phyloP scores from a whole-genome alignment of 2,113 vertebrate species.

The Laticauda laticaudata region DNA sequence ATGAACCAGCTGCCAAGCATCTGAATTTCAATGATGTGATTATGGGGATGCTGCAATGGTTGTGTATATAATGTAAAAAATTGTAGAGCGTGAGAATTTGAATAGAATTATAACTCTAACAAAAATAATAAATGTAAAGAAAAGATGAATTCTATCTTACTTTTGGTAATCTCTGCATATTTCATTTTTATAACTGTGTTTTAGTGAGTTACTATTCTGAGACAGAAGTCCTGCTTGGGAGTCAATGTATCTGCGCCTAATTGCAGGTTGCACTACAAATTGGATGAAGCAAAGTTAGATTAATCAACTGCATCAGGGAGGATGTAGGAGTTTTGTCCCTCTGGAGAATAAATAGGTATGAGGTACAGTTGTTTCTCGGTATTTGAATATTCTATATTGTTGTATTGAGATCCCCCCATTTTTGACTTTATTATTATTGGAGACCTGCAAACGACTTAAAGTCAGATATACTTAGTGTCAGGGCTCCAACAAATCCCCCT shows the following conservation, averaged over 20 bases:
- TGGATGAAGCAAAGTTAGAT: background rate
- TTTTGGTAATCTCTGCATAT: background rate
- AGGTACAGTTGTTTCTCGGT: background rate
- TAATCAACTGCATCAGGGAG: background rate
- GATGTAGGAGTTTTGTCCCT: background rate
- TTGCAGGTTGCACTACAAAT: background rate
- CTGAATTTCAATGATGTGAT: too few species aligned
- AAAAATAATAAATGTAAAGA: background rate
- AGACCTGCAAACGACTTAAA: background rate
- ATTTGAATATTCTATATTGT: background rate
- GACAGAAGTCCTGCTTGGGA: background rate
- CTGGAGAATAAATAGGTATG: background rate
- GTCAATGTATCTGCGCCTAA: background rate
- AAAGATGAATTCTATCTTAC: background rate
- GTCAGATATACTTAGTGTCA: background rate
- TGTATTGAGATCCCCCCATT: background rate
- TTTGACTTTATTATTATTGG: background rate
- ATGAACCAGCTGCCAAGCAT: too few species aligned
- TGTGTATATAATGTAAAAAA: background rate
- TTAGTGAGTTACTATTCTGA: background rate
- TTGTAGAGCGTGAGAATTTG: background rate
- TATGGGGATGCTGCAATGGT: too few species aligned
- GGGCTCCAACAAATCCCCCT: too few species aligned
- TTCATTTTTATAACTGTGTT: background rate
- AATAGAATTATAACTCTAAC: background rate